Evolutionary conservation across 2,888 invertebrate genomes (phyloP), one percentile per base, ranked within the genome.

Genomic region (Hoplodrina ambigua): DNA sequence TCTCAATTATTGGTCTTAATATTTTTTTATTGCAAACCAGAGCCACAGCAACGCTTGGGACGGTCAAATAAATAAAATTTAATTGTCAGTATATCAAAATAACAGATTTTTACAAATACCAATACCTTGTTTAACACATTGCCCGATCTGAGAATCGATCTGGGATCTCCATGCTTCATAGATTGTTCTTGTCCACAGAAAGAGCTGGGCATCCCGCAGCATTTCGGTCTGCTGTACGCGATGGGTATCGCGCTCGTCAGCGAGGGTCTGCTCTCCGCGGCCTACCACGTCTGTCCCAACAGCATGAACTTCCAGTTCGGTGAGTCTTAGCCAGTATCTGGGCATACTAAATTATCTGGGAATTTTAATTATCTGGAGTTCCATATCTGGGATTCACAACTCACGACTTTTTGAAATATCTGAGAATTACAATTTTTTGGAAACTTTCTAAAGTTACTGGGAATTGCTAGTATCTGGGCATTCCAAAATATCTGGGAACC

Each of bases 301-400:
- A 97, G 97, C 88, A 97, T 98, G 87, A 99, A 99, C 93, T 99
- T 98, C 90, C 99, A 99, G 90, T 99, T 99, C 92, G 98, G 98
- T 98, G 54, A 90, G 92, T 50, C 4, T n/a, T 8, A 13, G 41
- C 2, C 2, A 13, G 0, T 46, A 17, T 17, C 46, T 46, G 46
- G 41, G 41, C 37, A 10, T 37, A 37, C 37, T 2, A 37, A 33
- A 17, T 6, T 46, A 46, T 46, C 46, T 17, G 46, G 17, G 46
- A 46, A 46, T 46, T 13, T 2, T 3, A 41, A 13, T 8, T 41
- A 2, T 41, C 2, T 41, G 17, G 46, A 17, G 5, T 1, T 46
- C 17, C 4, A 46, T 46, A 46, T 46, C 15, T 46, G 46, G 46
- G 46, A 46, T 5, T 1, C 33, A 11, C 41, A 11, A 1, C 11